A percentile compares a stretch with the other conserved stretches of the same genome.
Conservation (phyloP, 2,113 vertebrate species). For the Notothenia coriiceps region DNA sequence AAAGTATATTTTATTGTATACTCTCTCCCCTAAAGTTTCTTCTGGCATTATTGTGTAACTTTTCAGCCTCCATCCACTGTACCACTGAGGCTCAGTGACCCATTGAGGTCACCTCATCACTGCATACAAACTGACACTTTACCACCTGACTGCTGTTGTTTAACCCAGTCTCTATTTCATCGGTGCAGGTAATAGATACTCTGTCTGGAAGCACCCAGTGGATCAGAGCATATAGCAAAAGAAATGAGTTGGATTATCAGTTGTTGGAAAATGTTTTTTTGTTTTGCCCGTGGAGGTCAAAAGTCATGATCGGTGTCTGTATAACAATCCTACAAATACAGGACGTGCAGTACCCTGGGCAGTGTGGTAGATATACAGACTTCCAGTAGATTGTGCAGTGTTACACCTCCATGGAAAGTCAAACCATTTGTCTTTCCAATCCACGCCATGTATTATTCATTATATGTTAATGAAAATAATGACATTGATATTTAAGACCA, state of each 20-base stretch:
- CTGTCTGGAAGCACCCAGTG: background rate
- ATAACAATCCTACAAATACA: background rate
- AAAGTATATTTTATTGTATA: background rate
- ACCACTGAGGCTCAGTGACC: slow-evolving; percentile 27
- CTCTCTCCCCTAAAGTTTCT: background rate
- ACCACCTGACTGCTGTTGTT: slow-evolving; percentile 32
- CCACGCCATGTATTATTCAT: slow-evolving; percentile 27
- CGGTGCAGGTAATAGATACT: slow-evolving; percentile 41
- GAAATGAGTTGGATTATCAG: slow-evolving; percentile 4
- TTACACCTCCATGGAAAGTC: background rate
- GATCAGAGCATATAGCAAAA: slow-evolving; percentile 16
- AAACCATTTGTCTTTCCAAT: background rate
- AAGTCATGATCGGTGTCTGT: background rate
- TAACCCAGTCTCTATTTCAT: slow-evolving; percentile 44
- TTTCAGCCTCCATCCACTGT: background rate
- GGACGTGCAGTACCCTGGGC: background rate
- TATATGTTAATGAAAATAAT: slow-evolving; percentile 38
- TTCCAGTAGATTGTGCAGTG: too few relatives aligned
- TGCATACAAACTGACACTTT: slow-evolving; percentile 20
- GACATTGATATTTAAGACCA: slow-evolving; percentile 42
- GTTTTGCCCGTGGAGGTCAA: background rate
- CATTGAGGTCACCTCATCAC: slow-evolving; percentile 12
- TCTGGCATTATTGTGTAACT: background rate
- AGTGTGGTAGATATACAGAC: background rate
- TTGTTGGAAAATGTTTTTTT: background rate